A percentile compares a stretch with the other conserved stretches of the same genome.
These are phyloP conservation scores for Pinna nobilis DNA, from an alignment of 1,140 invertebrate species.

Conservation along the genomic window DNA sequence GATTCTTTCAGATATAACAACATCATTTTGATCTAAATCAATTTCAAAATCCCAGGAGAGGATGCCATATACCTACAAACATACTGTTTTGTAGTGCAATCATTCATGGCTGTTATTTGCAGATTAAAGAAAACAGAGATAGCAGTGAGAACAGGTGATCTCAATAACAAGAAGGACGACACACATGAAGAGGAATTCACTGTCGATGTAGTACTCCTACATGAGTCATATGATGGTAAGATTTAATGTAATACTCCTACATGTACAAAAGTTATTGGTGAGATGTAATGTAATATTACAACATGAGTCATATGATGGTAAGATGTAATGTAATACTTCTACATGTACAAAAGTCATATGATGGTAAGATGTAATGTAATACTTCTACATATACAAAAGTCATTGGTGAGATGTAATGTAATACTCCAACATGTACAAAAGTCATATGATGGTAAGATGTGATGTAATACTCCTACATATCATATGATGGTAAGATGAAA, in stretches of 20 bases:
- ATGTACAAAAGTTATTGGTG: not conserved
- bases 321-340: constrained; percentile 72
- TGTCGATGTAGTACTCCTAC: constrained; percentile 53
- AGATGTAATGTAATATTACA: not conserved
- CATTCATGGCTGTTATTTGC: not conserved
- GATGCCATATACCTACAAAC: constrained; percentile 64
- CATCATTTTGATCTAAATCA: too few species aligned
- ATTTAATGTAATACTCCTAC: not conserved
- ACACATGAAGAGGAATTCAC: constrained; percentile 59
- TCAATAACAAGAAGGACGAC: constrained; percentile 53
- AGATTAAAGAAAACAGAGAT: constrained; percentile 37
- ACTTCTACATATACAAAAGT: not conserved
- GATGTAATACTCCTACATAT: constrained; percentile 62
- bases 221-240: constrained; percentile 55
- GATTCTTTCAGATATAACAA: too few species aligned
- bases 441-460: constrained; percentile 63
- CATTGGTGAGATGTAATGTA: not conserved
- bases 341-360: constrained; percentile 47
- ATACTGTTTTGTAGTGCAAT: not conserved
- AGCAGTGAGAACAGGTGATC: constrained; percentile 55
- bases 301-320: not conserved
- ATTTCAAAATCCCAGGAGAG: too few species aligned
- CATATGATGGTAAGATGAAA: constrained; percentile 51
- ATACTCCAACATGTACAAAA: constrained; percentile 73
- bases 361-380: constrained; percentile 41